Percentiles rank a stretch among this genome's conserved stretches.
These are phyloP conservation scores for Tichodroma muraria DNA, from an alignment of 2,113 vertebrate species.

Conservation along the genomic window DNA sequence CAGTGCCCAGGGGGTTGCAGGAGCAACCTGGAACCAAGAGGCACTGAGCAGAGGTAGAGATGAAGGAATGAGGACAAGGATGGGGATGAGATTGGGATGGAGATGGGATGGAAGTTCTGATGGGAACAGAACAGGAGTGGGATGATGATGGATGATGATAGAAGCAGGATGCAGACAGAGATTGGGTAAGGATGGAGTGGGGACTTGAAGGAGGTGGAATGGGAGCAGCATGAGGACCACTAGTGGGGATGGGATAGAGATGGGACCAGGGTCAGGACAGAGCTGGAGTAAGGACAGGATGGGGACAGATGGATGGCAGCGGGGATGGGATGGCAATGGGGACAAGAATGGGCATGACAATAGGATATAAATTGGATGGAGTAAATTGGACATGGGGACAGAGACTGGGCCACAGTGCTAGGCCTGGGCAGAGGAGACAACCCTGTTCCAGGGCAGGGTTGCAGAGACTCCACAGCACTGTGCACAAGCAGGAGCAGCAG, in stretches of 20 bases:
- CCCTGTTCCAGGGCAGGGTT: not conserved
- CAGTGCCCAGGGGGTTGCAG: conserved; percentile 87
- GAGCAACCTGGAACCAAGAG: conserved; percentile 76
- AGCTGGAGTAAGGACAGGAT: not conserved
- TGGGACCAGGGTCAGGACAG: not conserved
- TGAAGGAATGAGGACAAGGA: not conserved
- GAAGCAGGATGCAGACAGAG: not conserved
- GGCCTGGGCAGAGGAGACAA: not conserved
- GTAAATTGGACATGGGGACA: not conserved
- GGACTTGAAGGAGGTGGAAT: not conserved
- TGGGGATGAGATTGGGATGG: not conserved
- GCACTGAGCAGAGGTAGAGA: not conserved
- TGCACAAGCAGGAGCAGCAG: not conserved
- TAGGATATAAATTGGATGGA: not conserved
- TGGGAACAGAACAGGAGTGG: not conserved
- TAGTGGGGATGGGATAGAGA: not conserved
- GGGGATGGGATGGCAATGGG: not conserved
- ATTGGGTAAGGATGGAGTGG: not conserved
- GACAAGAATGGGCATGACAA: not conserved
- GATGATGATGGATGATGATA: not conserved
- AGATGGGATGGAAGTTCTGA: not conserved
- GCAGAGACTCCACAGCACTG: not conserved
- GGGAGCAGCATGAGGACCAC: not conserved
- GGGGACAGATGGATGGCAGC: not conserved
- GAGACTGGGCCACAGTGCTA: not conserved